A percentile compares a stretch with the other conserved stretches of the same genome.
phyloP scores from a whole-genome alignment of 2,797 vertebrate species.

The Hemitrygon akajei region DNA sequence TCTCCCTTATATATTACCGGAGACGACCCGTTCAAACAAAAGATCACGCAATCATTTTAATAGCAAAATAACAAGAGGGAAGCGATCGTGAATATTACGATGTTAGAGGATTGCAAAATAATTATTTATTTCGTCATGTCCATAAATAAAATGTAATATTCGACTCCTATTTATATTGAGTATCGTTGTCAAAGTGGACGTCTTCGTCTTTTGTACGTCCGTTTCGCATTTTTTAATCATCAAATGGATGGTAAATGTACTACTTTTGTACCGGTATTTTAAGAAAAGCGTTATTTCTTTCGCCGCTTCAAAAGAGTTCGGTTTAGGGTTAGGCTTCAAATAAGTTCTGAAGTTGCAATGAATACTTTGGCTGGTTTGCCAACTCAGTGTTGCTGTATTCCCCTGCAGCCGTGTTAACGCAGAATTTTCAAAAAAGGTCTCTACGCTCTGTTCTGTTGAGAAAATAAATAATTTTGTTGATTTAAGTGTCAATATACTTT shows the following conservation, averaged over 20 bases:
- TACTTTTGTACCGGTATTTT: conserved; percentile 23
- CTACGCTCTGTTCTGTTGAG: not conserved
- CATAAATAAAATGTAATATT: not conserved
- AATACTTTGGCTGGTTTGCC: not conserved
- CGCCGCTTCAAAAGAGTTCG: not conserved
- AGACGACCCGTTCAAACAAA: not conserved
- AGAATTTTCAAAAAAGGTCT: not conserved
- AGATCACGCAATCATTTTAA: not conserved
- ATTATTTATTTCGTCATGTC: conserved; percentile 12
- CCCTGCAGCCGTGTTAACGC: not conserved
- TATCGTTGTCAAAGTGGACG: conserved; percentile 27
- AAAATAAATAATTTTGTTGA: conserved; percentile 17
- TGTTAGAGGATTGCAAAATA: not conserved
- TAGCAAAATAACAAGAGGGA: not conserved
- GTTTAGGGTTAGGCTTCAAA: too few species aligned
- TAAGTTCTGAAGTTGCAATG: conserved; percentile 1
- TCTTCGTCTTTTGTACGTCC: conserved; percentile 11
- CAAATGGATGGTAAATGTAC: conserved; percentile 10
- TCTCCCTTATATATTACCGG: not conserved
- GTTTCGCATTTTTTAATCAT: conserved; percentile 10
- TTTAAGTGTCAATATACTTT: conserved; percentile 10
- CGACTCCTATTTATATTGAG: not conserved
- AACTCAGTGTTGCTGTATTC: not conserved
- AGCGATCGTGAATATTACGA: not conserved
- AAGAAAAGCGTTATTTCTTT: not conserved